phyloP scores from a whole-genome alignment of 2,888 invertebrate species.

The Eupeodes luniger region DNA sequence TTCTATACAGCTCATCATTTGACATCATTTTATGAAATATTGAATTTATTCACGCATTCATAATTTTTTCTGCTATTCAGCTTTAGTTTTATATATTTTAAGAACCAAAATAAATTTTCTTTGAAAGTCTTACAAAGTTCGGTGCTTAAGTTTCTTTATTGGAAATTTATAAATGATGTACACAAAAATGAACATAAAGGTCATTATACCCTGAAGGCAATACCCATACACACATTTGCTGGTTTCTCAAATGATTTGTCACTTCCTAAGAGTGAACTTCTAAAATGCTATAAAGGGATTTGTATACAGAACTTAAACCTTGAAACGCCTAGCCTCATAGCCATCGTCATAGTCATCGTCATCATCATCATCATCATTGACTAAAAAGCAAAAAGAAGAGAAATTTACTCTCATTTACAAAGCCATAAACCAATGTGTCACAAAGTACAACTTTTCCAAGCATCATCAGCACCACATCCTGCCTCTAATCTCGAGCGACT shows the following conservation, averaged over 20 bases:
- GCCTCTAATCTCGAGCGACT: constrained; percentile 33
- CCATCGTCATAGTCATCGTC: too few relatives aligned
- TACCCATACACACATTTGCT: not conserved
- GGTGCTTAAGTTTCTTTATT: too few relatives aligned
- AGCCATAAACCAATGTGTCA: constrained; percentile 71
- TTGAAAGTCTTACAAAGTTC: too few relatives aligned
- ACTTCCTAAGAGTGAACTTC: not conserved
- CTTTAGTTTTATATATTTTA: too few relatives aligned
- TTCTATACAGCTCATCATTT: too few relatives aligned
- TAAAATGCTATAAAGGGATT: not conserved
- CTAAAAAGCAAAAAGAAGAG: constrained; percentile 37
- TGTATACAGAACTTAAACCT: not conserved
- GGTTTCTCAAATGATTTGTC: not conserved
- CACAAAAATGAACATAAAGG: not conserved
- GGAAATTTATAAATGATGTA: too few relatives aligned
- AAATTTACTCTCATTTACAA: constrained; percentile 65
- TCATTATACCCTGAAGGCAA: not conserved
- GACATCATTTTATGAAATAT: too few relatives aligned
- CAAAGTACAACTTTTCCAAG: constrained; percentile 60
- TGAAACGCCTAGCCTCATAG: not conserved
- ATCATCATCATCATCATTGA: not conserved
- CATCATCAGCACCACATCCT: constrained; percentile 18
- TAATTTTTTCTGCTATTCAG: too few relatives aligned
- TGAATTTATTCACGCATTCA: too few relatives aligned
- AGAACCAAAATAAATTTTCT: too few relatives aligned